A percentile compares a stretch with the other conserved stretches of the same genome.
Conservation (phyloP, 35 echinoderm and acorn worm genomes). For the Acanthaster planci region DNA sequence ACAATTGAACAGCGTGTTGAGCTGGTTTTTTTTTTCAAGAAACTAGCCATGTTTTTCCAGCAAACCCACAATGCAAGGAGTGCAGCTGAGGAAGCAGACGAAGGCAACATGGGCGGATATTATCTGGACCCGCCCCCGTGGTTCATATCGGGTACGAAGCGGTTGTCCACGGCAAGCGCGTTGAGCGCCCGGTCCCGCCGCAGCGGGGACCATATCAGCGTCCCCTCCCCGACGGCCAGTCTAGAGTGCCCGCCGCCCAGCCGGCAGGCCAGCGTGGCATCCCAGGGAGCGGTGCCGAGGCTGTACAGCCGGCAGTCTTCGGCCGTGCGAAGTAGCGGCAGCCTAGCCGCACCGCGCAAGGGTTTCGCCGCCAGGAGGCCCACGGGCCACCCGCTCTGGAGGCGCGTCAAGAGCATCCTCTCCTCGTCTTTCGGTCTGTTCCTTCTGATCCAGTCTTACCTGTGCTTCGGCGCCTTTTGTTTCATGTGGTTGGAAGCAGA, state of each 20-base stretch:
- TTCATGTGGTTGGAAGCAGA: conserved; percentile 46
- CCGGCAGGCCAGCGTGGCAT: background rate
- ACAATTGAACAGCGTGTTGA: background rate
- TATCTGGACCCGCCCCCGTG: background rate
- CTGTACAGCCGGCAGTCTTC: background rate
- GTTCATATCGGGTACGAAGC: background rate
- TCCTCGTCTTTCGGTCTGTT: conserved; percentile 52
- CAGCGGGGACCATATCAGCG: background rate
- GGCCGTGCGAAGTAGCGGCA: background rate
- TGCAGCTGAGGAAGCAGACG: background rate
- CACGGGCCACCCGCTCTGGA: background rate
- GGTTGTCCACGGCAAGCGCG: background rate
- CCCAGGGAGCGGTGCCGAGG: background rate
- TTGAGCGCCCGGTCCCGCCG: background rate
- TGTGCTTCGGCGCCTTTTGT: conserved; percentile 31
- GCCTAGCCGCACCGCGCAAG: background rate
- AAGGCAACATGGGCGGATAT: background rate
- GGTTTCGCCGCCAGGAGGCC: background rate
- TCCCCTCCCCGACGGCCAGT: background rate
- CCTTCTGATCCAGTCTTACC: conserved; percentile 20
- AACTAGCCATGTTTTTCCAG: conserved; percentile 15
- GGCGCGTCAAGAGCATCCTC: background rate
- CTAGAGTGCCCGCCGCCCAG: background rate
- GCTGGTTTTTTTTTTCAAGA: background rate
- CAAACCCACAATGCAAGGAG: background rate